These are phyloP conservation scores for Nudaria mundana DNA, from an alignment of 2,888 invertebrate genomes.

Conservation along the genomic window DNA sequence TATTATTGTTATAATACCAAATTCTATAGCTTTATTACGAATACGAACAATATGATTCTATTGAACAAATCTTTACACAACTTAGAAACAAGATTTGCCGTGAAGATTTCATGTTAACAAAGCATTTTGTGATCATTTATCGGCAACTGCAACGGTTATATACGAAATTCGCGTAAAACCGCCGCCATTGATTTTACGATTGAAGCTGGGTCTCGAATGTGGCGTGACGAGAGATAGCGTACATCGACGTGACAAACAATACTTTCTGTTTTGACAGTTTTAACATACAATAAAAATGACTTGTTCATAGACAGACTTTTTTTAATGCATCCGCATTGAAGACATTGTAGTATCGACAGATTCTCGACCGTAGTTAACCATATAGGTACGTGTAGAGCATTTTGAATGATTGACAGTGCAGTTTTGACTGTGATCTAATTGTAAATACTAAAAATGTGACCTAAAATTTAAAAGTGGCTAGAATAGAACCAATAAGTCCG, in stretches of 20 bases:
- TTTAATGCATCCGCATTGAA: not conserved
- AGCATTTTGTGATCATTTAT: slow-evolving; percentile 38
- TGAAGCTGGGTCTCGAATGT: slow-evolving; percentile 17
- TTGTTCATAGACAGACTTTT: not conserved
- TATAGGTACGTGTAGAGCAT: too few relatives aligned
- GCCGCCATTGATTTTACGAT: slow-evolving; percentile 35
- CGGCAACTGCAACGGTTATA: slow-evolving; percentile 41
- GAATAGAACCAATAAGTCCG: too few relatives aligned
- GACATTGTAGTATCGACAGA: not conserved
- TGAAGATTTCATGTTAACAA: slow-evolving; percentile 37
- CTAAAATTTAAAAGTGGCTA: too few relatives aligned
- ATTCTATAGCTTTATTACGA: slow-evolving; percentile 25
- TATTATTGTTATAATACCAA: slow-evolving; percentile 17
- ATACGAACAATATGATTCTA: slow-evolving; percentile 29
- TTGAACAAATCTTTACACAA: slow-evolving; percentile 28
- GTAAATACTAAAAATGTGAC: too few relatives aligned
- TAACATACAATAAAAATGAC: not conserved
- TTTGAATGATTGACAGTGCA: too few relatives aligned
- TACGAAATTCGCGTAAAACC: slow-evolving; percentile 46
- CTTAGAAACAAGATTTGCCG: slow-evolving; percentile 35
- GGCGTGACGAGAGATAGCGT: slow-evolving; percentile 8
- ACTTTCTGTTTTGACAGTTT: slow-evolving; percentile 10
- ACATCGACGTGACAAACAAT: slow-evolving; percentile 1
- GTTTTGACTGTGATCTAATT: too few relatives aligned
- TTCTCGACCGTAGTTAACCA: too few relatives aligned